phyloP scores from a whole-genome alignment of 1,140 invertebrate genomes.

The Muscidifurax raptorellus region DNA sequence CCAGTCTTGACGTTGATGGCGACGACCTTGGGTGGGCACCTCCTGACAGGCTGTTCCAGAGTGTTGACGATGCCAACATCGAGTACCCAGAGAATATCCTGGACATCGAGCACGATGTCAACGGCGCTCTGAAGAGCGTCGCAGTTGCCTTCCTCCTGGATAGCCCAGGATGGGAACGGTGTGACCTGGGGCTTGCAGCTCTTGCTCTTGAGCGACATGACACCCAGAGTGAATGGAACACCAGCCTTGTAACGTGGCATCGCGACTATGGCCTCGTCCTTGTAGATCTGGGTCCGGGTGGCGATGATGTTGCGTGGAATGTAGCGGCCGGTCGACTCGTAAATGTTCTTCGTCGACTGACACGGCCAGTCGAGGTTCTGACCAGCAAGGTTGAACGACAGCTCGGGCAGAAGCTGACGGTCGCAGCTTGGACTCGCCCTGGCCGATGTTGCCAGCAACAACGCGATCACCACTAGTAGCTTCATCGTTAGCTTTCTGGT shows the following conservation, averaged over 20 bases:
- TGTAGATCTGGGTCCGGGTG: slow-evolving; percentile 78
- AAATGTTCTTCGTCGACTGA: slow-evolving; percentile 77
- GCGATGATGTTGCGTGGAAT: slow-evolving; percentile 78
- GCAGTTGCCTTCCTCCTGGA: slow-evolving; percentile 80
- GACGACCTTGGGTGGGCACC: slow-evolving; percentile 82
- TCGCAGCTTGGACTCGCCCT: background rate
- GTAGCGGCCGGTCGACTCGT: slow-evolving; percentile 77
- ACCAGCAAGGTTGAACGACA: slow-evolving; percentile 71
- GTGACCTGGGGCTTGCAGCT: slow-evolving; percentile 70
- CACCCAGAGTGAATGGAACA: slow-evolving; percentile 79
- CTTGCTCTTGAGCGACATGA: slow-evolving; percentile 74
- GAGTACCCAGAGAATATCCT: slow-evolving; percentile 82
- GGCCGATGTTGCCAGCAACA: slow-evolving; percentile 47
- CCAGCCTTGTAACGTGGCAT: slow-evolving; percentile 78
- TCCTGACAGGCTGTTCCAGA: slow-evolving; percentile 78
- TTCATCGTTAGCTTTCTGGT: slow-evolving; percentile 53
- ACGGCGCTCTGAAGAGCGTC: slow-evolving; percentile 79
- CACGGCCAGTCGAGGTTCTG: slow-evolving; percentile 77
- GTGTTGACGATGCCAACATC: slow-evolving; percentile 82
- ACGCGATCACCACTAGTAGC: slow-evolving; percentile 37
- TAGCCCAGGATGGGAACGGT: slow-evolving; percentile 80
- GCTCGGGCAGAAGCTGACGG: slow-evolving; percentile 36
- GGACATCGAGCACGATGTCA: slow-evolving; percentile 77
- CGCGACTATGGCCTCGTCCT: slow-evolving; percentile 77
- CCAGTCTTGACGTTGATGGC: slow-evolving; percentile 78